phyloP scores from a whole-genome alignment of 2,888 invertebrate genomes.

The Caradrina kadenii region DNA sequence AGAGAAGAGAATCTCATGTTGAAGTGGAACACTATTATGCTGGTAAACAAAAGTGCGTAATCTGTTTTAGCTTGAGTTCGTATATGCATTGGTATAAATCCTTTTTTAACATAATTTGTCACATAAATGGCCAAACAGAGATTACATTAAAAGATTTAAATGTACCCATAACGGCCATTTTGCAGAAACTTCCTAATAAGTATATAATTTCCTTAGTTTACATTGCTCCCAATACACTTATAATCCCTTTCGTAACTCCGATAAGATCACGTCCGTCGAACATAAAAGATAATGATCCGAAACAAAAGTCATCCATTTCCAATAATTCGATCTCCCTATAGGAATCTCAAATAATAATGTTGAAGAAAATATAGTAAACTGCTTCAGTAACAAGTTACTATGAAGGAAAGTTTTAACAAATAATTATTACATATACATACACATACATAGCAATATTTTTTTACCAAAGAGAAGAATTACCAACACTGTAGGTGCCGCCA shows the following conservation, averaged over 20 bases:
- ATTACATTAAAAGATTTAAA: slow-evolving; percentile 26
- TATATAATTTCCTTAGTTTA: slow-evolving; percentile 52
- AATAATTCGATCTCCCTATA: slow-evolving; percentile 57
- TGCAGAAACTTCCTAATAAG: slow-evolving; percentile 26
- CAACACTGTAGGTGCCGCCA: too few relatives aligned
- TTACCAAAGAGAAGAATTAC: neutral
- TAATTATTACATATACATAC: too few relatives aligned
- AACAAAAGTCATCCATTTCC: slow-evolving; percentile 58
- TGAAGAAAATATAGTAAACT: slow-evolving; percentile 3
- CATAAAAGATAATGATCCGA: slow-evolving; percentile 63
- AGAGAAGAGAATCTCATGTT: too few relatives aligned
- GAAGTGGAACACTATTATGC: too few relatives aligned
- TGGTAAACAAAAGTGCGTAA: too few relatives aligned
- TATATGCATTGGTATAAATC: too few relatives aligned
- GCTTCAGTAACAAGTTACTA: neutral
- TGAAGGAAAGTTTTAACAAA: neutral
- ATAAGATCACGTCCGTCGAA: slow-evolving; percentile 56
- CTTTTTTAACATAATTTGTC: neutral
- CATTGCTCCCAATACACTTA: slow-evolving; percentile 60
- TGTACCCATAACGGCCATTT: slow-evolving; percentile 15
- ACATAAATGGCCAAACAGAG: neutral
- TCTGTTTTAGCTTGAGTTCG: too few relatives aligned
- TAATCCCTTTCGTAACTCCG: slow-evolving; percentile 56
- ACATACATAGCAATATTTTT: neutral
- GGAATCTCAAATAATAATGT: slow-evolving; percentile 30